Evolutionary conservation across 2,113 vertebrate species (phyloP).

Genomic region (Engystomops pustulosus): DNA sequence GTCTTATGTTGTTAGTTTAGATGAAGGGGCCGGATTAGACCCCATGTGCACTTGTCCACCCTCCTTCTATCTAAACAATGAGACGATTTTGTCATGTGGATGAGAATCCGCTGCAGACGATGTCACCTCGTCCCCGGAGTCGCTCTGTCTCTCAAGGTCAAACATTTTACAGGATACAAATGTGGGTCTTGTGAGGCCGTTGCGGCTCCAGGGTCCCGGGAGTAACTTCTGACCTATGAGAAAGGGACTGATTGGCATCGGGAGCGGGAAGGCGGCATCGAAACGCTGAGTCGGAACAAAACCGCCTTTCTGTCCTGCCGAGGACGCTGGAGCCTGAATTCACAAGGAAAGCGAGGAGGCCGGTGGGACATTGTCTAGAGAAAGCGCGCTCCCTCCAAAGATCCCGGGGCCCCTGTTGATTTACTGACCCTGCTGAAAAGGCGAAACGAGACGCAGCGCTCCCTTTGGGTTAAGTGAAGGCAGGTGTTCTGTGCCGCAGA

Average conservation of each 20-base stretch:
- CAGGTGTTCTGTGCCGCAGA: conserved; percentile 71
- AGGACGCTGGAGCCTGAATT: conserved; percentile 65
- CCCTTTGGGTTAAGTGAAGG: conserved; percentile 80
- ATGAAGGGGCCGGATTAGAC: too few relatives aligned
- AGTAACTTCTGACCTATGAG: conserved; percentile 73
- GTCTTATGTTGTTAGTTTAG: too few relatives aligned
- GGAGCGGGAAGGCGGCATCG: conserved; percentile 61
- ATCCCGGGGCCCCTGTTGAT: conserved; percentile 67
- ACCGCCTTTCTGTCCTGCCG: conserved; percentile 66
- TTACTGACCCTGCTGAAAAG: conserved; percentile 71
- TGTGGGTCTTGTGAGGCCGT: background rate
- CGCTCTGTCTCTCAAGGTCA: background rate
- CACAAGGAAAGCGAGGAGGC: conserved; percentile 66
- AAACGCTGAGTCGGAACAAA: conserved; percentile 61
- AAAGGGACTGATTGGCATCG: conserved; percentile 71
- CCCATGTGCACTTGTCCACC: background rate
- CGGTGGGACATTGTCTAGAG: conserved; percentile 69
- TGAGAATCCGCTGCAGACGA: background rate
- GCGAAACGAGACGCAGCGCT: conserved; percentile 81
- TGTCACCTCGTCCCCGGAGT: background rate
- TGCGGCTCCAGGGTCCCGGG: conserved; percentile 67
- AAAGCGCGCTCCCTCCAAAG: conserved; percentile 63
- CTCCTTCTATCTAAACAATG: background rate
- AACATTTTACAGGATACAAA: background rate
- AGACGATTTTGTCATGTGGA: background rate